Conservation (phyloP, 2,797 vertebrate genomes). For the Falco peregrinus region DNA sequence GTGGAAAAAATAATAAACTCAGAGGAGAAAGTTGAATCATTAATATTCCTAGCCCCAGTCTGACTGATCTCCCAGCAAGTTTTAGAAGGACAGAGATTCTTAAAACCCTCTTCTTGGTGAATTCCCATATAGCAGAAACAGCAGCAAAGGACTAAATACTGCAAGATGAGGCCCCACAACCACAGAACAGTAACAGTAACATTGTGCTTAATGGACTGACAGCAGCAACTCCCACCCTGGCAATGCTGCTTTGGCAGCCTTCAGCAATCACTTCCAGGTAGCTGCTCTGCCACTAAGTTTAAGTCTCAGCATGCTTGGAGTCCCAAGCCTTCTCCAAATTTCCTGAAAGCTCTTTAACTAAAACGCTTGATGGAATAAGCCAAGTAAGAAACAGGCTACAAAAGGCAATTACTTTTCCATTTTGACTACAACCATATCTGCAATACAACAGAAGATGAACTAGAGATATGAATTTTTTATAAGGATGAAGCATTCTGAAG, state of each 20-base stretch:
- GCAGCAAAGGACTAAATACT: background rate
- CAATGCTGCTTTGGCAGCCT: background rate
- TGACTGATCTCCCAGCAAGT: background rate
- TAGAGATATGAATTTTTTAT: background rate
- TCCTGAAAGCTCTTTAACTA: background rate
- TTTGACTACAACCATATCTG: background rate
- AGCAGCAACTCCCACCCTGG: background rate
- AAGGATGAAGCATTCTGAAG: background rate
- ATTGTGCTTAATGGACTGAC: background rate
- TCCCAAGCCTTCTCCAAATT: background rate
- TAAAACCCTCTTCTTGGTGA: background rate
- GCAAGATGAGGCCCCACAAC: background rate
- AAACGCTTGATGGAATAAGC: background rate
- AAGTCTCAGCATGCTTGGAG: background rate
- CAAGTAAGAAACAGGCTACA: background rate
- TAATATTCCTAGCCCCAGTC: background rate
- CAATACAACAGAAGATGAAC: background rate
- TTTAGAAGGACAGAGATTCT: background rate
- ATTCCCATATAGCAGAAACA: background rate
- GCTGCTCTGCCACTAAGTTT: rapidly evolving
- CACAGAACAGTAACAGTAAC: background rate
- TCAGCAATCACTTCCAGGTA: background rate
- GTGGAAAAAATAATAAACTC: background rate
- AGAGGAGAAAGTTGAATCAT: rapidly evolving
- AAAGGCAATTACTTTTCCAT: background rate